Conservation (phyloP, 2,113 vertebrate genomes). For the Narcine bancroftii region DNA sequence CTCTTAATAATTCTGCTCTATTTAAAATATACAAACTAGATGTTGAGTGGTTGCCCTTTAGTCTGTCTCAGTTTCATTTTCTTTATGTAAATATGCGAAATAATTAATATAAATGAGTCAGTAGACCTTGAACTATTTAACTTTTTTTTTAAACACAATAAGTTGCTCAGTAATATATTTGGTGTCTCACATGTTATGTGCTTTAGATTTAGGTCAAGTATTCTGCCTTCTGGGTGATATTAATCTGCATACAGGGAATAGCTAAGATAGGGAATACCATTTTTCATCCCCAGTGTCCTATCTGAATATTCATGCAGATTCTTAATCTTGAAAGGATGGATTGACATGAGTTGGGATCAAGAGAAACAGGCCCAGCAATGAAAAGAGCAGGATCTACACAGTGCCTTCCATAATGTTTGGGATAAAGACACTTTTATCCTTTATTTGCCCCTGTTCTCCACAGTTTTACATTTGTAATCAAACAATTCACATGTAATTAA, state of each 20-base stretch:
- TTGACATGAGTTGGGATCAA: neutral
- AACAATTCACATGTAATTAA: too few species aligned
- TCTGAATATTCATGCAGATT: neutral
- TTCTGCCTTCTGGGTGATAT: slow-evolving; percentile 15
- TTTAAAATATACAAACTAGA: slow-evolving; percentile 35
- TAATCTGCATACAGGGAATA: slow-evolving; percentile 24
- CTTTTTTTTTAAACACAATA: slow-evolving; percentile 22
- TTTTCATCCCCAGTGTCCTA: slow-evolving; percentile 8
- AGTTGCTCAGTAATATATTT: neutral
- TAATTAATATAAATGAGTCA: slow-evolving; percentile 32
- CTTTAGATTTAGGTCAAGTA: neutral
- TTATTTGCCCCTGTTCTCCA: too few species aligned
- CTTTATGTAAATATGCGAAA: slow-evolving; percentile 34
- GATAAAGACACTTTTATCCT: too few species aligned
- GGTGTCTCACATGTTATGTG: neutral
- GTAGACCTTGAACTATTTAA: slow-evolving; percentile 34
- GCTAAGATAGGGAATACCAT: slow-evolving; percentile 23
- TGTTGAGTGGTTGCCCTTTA: slow-evolving; percentile 31
- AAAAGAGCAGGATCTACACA: neutral
- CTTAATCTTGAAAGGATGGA: neutral
- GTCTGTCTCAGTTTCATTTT: slow-evolving; percentile 31
- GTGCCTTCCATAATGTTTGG: too few species aligned
- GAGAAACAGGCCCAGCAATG: neutral
- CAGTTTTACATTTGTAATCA: too few species aligned
- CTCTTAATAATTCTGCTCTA: slow-evolving; percentile 37